These are phyloP conservation scores for Saccostrea cuccullata DNA, from an alignment of 1,140 invertebrate genomes.

Conservation along the genomic window DNA sequence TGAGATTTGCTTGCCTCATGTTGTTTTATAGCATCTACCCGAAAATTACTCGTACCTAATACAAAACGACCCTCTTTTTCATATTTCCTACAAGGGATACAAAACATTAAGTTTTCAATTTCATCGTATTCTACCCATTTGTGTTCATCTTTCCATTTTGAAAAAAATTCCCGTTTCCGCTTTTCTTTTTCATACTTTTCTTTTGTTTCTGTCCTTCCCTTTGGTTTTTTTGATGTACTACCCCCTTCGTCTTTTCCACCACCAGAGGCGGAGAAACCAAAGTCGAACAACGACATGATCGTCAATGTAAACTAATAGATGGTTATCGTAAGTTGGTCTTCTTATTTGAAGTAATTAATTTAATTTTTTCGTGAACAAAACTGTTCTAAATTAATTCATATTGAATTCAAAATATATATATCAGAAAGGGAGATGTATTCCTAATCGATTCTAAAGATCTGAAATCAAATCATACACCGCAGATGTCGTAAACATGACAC, in stretches of 20 bases:
- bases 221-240: neutral
- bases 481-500: too few relatives aligned
- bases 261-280: neutral
- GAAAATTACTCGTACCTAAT: neutral
- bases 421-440: too few relatives aligned
- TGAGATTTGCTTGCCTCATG: neutral
- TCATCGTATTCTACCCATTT: neutral
- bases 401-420: too few relatives aligned
- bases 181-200: neutral
- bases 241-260: neutral
- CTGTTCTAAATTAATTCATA: too few relatives aligned
- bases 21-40: neutral
- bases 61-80: conserved; percentile 4
- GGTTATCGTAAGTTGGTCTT: too few relatives aligned
- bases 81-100: conserved; percentile 18
- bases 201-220: neutral
- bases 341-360: too few relatives aligned
- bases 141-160: conserved; percentile 5
- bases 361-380: too few relatives aligned
- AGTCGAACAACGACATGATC: neutral
- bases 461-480: too few relatives aligned
- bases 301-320: too few relatives aligned
- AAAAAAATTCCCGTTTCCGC: neutral
- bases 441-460: too few relatives aligned
- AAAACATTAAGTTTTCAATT: neutral